Conservation (phyloP, 2,888 invertebrate species). For the Psylliodes chrysocephalus region DNA sequence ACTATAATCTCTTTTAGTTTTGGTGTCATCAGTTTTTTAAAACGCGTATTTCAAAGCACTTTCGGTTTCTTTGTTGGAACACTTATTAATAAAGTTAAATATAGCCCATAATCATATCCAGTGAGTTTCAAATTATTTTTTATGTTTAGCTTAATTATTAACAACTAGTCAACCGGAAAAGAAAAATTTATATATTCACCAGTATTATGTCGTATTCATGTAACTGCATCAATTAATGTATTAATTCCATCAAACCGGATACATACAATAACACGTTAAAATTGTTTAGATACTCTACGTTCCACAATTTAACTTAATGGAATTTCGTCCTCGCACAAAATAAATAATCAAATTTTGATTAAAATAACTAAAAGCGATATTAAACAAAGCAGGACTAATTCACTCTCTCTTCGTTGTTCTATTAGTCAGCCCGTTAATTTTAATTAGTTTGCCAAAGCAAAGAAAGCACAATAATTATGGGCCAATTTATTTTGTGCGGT, state of each 20-base stretch:
- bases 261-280: background rate
- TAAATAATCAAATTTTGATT: constrained; percentile 22
- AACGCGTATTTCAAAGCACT: too few species aligned
- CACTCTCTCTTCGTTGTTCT: constrained; percentile 12
- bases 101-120: too few species aligned
- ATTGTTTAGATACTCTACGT: background rate
- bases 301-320: background rate
- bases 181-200: background rate
- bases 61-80: too few species aligned
- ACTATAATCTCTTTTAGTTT: too few species aligned
- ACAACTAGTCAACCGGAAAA: background rate
- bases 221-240: too few species aligned
- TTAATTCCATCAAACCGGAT: background rate
- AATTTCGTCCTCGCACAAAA: background rate
- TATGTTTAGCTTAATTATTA: constrained; percentile 1
- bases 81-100: too few species aligned
- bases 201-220: too few species aligned
- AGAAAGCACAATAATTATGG: constrained; percentile 25
- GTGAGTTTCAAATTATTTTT: too few species aligned
- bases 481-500: constrained; percentile 26
- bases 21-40: too few species aligned
- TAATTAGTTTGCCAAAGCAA: constrained; percentile 31
- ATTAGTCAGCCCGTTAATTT: constrained; percentile 31
- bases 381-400: constrained; percentile 20
- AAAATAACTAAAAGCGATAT: constrained; percentile 20